phyloP scores from a whole-genome alignment of 1,140 invertebrate species.

The Nymphalis io region DNA sequence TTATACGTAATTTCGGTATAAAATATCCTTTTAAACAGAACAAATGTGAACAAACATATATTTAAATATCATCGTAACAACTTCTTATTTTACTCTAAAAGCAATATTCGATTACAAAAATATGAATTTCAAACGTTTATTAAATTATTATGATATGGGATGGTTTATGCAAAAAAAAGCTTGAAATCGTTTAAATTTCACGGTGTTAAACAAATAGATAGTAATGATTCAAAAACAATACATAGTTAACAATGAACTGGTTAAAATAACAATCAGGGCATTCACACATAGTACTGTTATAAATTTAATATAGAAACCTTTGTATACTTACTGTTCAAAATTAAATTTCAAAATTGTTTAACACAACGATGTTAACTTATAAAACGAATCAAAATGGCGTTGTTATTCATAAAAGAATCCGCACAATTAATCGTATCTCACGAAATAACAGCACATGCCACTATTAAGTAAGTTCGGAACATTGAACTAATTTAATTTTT shows the following conservation, averaged over 20 bases:
- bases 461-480: conserved; percentile 56
- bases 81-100: too few relatives aligned
- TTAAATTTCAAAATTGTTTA: background rate
- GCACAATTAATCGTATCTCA: conserved; percentile 56
- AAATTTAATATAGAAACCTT: conserved; percentile 4
- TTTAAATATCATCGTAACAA: too few relatives aligned
- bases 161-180: too few relatives aligned
- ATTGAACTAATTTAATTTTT: conserved; percentile 52
- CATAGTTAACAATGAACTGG: conserved; percentile 18
- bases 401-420: conserved; percentile 44
- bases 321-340: conserved; percentile 5
- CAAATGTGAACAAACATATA: too few relatives aligned
- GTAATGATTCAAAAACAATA: conserved; percentile 11
- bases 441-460: conserved; percentile 68
- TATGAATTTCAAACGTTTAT: too few relatives aligned
- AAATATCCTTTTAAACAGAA: background rate
- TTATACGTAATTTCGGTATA: background rate
- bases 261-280: conserved; percentile 24
- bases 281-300: conserved; percentile 37
- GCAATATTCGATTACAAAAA: too few relatives aligned
- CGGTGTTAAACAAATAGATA: background rate
- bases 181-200: too few relatives aligned
- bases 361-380: background rate
- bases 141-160: too few relatives aligned
- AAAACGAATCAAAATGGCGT: conserved; percentile 56